Evolutionary conservation across 2,888 invertebrate genomes (phyloP).

Genomic region (Lymantria monacha): DNA sequence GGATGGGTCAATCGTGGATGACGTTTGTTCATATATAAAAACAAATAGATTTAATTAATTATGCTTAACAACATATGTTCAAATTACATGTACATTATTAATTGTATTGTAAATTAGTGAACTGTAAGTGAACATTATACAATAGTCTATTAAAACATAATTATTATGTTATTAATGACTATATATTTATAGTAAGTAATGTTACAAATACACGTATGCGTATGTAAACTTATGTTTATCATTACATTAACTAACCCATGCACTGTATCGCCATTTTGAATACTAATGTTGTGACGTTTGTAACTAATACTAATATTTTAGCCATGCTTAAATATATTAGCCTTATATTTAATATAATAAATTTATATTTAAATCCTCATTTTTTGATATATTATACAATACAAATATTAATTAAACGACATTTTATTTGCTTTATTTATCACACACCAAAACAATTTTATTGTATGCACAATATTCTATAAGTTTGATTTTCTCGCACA

Average conservation of each 20-base stretch:
- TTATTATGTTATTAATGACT: no score
- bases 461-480: conserved; percentile 49
- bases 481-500: conserved; percentile 37
- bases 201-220: not conserved
- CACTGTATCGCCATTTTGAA: conserved; percentile 12
- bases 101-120: no score
- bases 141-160: no score
- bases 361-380: conserved; percentile 37
- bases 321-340: conserved; percentile 3
- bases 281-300: conserved; percentile 26
- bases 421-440: conserved; percentile 40
- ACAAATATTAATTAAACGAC: conserved; percentile 28
- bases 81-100: no score
- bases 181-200: no score
- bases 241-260: conserved; percentile 15
- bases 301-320: conserved; percentile 33
- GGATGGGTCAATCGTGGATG: no score
- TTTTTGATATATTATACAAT: conserved; percentile 36
- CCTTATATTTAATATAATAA: conserved; percentile 35
- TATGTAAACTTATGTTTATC: conserved; percentile 17
- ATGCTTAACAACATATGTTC: no score
- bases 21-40: no score
- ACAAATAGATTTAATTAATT: no score
- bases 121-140: no score
- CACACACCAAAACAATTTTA: conserved; percentile 39